A percentile compares a stretch with the other conserved stretches of the same genome.
Conservation (phyloP, 2,113 vertebrate species). For the Neofelis nebulosa region DNA sequence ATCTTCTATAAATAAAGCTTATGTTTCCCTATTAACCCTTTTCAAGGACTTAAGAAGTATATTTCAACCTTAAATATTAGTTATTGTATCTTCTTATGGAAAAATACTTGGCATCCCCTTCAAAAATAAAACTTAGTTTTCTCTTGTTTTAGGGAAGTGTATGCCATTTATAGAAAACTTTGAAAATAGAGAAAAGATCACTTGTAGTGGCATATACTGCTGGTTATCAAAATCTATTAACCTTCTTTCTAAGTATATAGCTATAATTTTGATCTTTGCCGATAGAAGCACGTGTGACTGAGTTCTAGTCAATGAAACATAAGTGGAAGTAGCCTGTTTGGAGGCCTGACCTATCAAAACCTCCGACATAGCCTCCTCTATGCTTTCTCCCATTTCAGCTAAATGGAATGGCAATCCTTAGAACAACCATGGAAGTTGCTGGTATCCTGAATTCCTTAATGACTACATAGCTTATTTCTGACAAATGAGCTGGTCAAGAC, state of each 20-base stretch:
- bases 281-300: neutral
- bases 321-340: neutral
- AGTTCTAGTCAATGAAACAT: neutral
- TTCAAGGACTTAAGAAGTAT: neutral
- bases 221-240: neutral
- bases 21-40: neutral
- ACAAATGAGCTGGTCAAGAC: neutral
- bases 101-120: neutral
- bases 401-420: neutral
- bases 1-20: slow-evolving; percentile 14
- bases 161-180: neutral
- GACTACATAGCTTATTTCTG: neutral
- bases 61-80: neutral
- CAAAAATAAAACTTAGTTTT: neutral
- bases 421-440: neutral
- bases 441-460: neutral
- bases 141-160: neutral
- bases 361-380: neutral
- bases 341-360: neutral
- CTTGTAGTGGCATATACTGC: neutral
- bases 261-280: neutral
- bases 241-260: neutral
- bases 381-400: neutral
- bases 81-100: slow-evolving; percentile 14
- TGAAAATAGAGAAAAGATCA: neutral